These are phyloP conservation scores for Apis laboriosa DNA, from an alignment of 1,140 invertebrate species.

Conservation along the genomic window DNA sequence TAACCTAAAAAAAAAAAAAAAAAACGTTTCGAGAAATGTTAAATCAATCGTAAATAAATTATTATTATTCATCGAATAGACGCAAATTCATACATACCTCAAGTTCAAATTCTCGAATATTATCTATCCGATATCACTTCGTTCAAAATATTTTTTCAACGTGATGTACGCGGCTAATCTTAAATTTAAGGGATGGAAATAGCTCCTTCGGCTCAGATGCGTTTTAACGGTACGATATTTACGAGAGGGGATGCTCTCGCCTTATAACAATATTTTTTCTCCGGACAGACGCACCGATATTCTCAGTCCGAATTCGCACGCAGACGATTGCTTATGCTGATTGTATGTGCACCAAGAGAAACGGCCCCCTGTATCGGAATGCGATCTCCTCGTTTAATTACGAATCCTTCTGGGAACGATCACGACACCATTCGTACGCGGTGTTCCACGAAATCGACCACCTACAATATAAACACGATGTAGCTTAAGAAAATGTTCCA, in stretches of 20 bases:
- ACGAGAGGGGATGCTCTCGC: slow-evolving; percentile 38
- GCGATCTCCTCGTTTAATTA: slow-evolving; percentile 69
- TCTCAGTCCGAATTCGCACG: slow-evolving; percentile 44
- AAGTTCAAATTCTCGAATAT: background rate
- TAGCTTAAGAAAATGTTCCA: background rate
- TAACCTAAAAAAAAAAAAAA: too few species aligned
- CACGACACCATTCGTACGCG: slow-evolving; percentile 41
- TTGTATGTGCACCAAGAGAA: slow-evolving; percentile 57
- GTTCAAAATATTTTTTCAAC: background rate
- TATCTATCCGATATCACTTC: background rate
- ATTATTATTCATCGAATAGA: too few species aligned
- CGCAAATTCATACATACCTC: too few species aligned
- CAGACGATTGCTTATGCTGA: slow-evolving; percentile 51
- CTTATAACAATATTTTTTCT: slow-evolving; percentile 51
- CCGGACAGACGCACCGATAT: slow-evolving; percentile 39
- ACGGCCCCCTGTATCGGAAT: slow-evolving; percentile 63
- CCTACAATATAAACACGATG: slow-evolving; percentile 18
- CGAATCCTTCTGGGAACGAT: slow-evolving; percentile 70
- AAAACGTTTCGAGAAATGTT: too few species aligned
- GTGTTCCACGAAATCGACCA: slow-evolving; percentile 39
- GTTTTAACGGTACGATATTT: slow-evolving; percentile 45
- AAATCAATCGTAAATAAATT: too few species aligned
- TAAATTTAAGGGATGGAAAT: slow-evolving; percentile 6
- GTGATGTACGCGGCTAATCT: background rate
- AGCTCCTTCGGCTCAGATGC: background rate